Percentiles rank a stretch among this genome's conserved stretches.
Conservation (phyloP, 1,140 invertebrate genomes). For the Brachionus calyciflorus region DNA sequence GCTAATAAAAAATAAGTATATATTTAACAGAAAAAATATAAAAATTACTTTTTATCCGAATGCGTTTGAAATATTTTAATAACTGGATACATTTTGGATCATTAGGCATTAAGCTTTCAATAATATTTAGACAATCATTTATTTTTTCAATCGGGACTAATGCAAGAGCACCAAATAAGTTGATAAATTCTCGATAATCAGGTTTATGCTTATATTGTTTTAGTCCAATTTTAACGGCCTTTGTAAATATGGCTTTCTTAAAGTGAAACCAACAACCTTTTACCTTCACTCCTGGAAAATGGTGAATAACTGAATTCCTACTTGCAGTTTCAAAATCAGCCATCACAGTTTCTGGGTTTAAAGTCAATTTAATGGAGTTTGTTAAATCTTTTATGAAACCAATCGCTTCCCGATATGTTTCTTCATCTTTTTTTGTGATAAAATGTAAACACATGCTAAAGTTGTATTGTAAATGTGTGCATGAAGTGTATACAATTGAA, state of each 20-base stretch:
- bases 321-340: not conserved
- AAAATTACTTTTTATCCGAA: constrained; percentile 5
- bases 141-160: not conserved
- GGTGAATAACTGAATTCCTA: not conserved
- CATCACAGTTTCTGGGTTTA: not conserved
- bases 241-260: not conserved
- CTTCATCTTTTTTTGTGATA: constrained; percentile 6
- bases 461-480: constrained; percentile 3
- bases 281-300: not conserved
- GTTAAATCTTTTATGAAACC: not conserved
- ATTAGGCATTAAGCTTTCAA: not conserved
- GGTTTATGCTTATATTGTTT: not conserved
- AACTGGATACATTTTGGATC: not conserved
- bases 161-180: not conserved
- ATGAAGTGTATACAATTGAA: constrained; percentile 19
- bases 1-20: too few relatives aligned
- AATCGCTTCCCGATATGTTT: not conserved
- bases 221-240: not conserved
- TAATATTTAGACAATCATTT: not conserved
- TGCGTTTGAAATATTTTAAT: not conserved
- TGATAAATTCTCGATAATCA: not conserved
- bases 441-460: constrained; percentile 9
- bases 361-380: not conserved
- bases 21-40: too few relatives aligned
- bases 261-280: not conserved